phyloP scores from a whole-genome alignment of 64 coral and sea anemone species.

The Orbicella faveolata region DNA sequence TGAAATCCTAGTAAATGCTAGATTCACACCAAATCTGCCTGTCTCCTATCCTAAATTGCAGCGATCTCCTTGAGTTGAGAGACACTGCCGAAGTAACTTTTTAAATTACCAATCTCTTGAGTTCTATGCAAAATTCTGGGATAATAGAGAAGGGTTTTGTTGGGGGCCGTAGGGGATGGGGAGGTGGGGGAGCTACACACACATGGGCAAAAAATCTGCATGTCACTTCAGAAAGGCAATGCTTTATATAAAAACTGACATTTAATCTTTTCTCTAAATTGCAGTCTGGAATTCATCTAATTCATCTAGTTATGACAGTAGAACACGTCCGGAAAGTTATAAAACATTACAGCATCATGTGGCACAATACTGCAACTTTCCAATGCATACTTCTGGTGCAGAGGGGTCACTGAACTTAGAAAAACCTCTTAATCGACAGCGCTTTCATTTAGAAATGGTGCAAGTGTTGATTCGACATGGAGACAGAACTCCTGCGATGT shows the following conservation, averaged over 20 bases:
- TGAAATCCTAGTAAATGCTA: too few relatives aligned
- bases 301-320: not conserved
- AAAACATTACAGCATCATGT: slow-evolving; percentile 2
- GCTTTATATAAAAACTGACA: not conserved
- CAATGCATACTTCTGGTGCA: slow-evolving; percentile 21
- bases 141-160: too few relatives aligned
- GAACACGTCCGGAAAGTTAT: not conserved
- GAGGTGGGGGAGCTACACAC: too few relatives aligned
- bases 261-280: not conserved
- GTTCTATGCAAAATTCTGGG: too few relatives aligned
- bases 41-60: too few relatives aligned
- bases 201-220: too few relatives aligned
- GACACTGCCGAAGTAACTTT: too few relatives aligned
- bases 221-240: too few relatives aligned
- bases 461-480: slow-evolving; percentile 72
- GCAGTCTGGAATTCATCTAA: slow-evolving; percentile 35
- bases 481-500: slow-evolving; percentile 42
- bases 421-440: not conserved
- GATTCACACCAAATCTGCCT: too few relatives aligned
- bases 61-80: too few relatives aligned
- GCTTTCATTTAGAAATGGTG: slow-evolving; percentile 45
- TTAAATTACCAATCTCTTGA: too few relatives aligned
- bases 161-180: too few relatives aligned
- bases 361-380: slow-evolving; percentile 53
- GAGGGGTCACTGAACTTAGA: slow-evolving; percentile 49